phyloP scores from a whole-genome alignment of 2,888 invertebrate genomes.

The Amiota minor region DNA sequence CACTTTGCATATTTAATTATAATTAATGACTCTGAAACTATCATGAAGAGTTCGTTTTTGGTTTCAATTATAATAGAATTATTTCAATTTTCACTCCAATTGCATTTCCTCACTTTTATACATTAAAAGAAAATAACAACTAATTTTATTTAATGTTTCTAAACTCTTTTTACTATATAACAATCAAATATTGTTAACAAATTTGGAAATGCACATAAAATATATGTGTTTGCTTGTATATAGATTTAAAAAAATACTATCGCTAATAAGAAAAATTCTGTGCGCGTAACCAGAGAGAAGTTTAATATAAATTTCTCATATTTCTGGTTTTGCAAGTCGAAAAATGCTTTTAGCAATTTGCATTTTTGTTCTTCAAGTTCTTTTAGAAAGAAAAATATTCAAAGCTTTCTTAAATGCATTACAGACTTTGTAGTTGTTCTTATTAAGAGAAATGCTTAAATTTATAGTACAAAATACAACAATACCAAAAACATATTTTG shows the following conservation, averaged over 20 bases:
- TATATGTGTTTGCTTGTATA: not conserved
- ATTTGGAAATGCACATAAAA: constrained; percentile 6
- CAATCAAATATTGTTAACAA: constrained; percentile 9
- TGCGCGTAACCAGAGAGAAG: constrained; percentile 61
- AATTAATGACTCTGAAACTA: too few species aligned
- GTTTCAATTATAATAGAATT: too few species aligned
- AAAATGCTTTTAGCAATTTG: constrained; percentile 46
- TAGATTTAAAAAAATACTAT: constrained; percentile 26
- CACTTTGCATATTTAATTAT: too few species aligned
- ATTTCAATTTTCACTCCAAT: too few species aligned
- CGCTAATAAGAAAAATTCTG: constrained; percentile 26
- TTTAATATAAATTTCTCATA: constrained; percentile 73
- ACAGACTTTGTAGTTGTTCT: constrained; percentile 9
- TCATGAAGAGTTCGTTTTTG: too few species aligned
- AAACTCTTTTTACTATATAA: not conserved
- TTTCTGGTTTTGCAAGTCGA: constrained; percentile 36
- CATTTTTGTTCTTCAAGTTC: constrained; percentile 18
- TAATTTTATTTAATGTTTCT: not conserved
- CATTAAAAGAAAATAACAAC: too few species aligned
- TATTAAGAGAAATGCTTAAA: constrained; percentile 22
- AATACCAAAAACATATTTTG: constrained; percentile 40
- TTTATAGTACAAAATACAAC: constrained; percentile 21
- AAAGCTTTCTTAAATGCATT: constrained; percentile 39
- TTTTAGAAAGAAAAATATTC: constrained; percentile 34
- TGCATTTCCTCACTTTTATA: too few species aligned